A percentile compares a stretch with the other conserved stretches of the same genome.
These are phyloP conservation scores for Balaeniceps rex DNA, from an alignment of 2,113 vertebrate genomes.

Conservation along the genomic window DNA sequence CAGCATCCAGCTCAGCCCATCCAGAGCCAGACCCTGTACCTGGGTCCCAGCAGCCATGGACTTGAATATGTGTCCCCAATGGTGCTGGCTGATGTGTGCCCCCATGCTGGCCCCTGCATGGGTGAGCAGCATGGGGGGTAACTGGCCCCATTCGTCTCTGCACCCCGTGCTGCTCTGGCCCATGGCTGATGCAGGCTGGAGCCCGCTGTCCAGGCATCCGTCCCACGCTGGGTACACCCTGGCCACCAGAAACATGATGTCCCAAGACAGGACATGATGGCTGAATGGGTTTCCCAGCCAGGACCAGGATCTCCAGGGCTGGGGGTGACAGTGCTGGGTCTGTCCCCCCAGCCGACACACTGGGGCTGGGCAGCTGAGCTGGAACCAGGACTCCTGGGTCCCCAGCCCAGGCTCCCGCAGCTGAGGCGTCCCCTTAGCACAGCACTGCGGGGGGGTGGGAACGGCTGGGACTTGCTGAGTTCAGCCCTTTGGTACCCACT, in stretches of 20 bases:
- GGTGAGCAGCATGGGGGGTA: accelerated
- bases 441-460: background rate
- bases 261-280: background rate
- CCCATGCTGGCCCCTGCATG: background rate
- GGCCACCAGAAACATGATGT: background rate
- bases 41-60: background rate
- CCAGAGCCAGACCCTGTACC: background rate
- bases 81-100: background rate
- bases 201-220: background rate
- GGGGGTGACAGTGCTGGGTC: background rate
- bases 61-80: background rate
- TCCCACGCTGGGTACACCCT: background rate
- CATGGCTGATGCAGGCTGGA: background rate
- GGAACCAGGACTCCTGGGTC: background rate
- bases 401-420: background rate
- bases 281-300: background rate
- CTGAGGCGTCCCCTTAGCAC: background rate
- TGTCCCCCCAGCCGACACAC: accelerated
- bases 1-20: background rate
- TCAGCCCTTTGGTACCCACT: background rate
- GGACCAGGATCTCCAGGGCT: background rate
- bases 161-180: accelerated
- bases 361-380: background rate
- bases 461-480: background rate
- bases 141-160: accelerated